Evolutionary conservation across 2,888 invertebrate species (phyloP), one percentile per base, ranked within the genome.

Genomic region (Agrilus cyanescens): DNA sequence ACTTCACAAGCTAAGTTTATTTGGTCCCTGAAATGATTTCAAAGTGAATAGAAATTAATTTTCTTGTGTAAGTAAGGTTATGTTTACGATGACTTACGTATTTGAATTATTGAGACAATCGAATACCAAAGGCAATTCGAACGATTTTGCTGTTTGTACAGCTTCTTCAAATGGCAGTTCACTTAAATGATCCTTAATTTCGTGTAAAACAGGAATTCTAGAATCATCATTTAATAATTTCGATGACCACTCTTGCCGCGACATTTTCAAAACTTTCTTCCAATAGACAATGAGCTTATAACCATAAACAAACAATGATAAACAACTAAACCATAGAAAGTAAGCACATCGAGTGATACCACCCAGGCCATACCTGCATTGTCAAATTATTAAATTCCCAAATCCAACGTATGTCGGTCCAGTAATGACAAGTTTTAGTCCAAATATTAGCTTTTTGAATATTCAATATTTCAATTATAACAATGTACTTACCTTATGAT

Each of bases 1-100:
- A 84, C 75, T 54, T 82, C 79, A 57, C 78, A 78, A 13, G 80
- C 75, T 43, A 79, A 55, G 51, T 75, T 72, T 4, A 76, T 65
- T 55, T 79, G 75, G 45, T 75, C 69, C 49, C 80, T 78, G 12
- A 12, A 55, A 52, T 41, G 38, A 53, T 53, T 53, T 53, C 15
- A 39, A 39, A n/a, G 12, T 34, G 12, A 34, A 36, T 41, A 18
- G 12, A 18, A 5, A 12, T 14, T 31, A 40, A 39, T 29, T 33
- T 42, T 40, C 20, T 43, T 29, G 12, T 39, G 12, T 32, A 36
- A 44, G 6, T 34, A 18, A 37, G 44, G 47, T 45, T 47, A 54
- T 55, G 53, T 50, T 39, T 7, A 52, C 48, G 49, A 53, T 58
- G 52, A 58, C 66, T 63, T 63, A 70, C 70, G 56, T 57, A 41